A percentile compares a stretch with the other conserved stretches of the same genome.
Evolutionary conservation across 2,888 invertebrate genomes (phyloP).

Genomic region (Drosophila nr. medialis): DNA sequence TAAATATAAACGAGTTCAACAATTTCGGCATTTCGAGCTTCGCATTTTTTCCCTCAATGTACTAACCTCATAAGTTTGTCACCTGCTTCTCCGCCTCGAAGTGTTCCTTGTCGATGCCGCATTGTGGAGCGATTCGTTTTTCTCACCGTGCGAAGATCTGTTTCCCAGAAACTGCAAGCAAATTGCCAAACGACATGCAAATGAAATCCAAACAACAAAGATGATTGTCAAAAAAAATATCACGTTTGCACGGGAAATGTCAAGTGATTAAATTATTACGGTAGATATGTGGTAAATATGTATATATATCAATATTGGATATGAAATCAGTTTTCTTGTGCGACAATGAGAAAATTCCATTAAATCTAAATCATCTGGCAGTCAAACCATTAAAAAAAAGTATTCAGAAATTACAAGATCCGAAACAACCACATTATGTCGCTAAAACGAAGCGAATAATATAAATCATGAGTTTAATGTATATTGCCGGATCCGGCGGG

Average conservation of each 20-base stretch:
- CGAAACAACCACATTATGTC: constrained; percentile 44
- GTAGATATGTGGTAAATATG: background rate
- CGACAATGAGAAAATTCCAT: background rate
- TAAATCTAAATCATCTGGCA: background rate
- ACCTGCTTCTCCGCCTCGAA: constrained; percentile 31
- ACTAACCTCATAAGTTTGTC: constrained; percentile 69
- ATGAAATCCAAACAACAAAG: background rate
- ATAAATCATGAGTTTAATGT: constrained; percentile 68
- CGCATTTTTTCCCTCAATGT: background rate
- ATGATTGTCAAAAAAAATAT: background rate
- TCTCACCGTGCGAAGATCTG: constrained; percentile 91
- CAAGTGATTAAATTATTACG: background rate
- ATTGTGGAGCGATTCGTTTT: constrained; percentile 88
- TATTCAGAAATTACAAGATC: constrained; percentile 1
- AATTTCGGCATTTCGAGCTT: constrained; percentile 11
- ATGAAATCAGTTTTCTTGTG: background rate
- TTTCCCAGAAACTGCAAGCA: constrained; percentile 89
- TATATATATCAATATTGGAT: background rate
- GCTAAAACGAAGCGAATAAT: constrained; percentile 47
- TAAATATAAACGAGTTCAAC: constrained; percentile 48
- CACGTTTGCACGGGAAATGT: background rate
- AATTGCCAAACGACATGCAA: constrained; percentile 12
- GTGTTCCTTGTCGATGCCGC: constrained; percentile 71
- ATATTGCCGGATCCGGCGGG: constrained; percentile 45
- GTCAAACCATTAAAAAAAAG: background rate